Percentiles rank a stretch among this genome's conserved stretches.
Evolutionary conservation across 2,888 invertebrate species (phyloP).

Genomic region (Teleiodes luculella): DNA sequence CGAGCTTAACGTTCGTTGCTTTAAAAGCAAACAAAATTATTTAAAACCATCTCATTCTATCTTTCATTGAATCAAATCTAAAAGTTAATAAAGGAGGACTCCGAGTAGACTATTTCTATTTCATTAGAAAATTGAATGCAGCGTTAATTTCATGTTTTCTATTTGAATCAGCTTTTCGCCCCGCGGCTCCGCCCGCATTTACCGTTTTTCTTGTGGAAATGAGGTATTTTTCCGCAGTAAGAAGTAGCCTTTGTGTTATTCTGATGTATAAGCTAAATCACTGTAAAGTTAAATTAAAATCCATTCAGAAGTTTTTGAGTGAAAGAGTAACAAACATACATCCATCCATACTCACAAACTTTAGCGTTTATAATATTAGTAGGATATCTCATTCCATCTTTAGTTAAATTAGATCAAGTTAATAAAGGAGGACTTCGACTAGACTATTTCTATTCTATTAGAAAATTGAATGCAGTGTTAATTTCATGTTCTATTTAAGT

Average conservation of each 20-base stretch:
- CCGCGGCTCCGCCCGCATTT: no score
- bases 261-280: no score
- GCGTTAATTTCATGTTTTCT: constrained; percentile 2
- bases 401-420: not conserved
- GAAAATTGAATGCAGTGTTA: not conserved
- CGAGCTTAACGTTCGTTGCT: not conserved
- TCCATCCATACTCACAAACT: no score
- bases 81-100: not conserved
- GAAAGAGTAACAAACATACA: no score
- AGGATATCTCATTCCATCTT: not conserved
- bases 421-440: not conserved
- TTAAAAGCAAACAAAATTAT: not conserved
- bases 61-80: not conserved
- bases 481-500: constrained; percentile 5
- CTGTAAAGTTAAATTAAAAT: no score
- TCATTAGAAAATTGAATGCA: not conserved
- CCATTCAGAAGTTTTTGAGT: no score
- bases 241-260: no score
- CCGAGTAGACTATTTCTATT: not conserved
- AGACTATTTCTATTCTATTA: not conserved
- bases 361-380: no score
- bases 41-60: not conserved
- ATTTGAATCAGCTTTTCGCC: no score
- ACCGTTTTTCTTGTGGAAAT: no score
- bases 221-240: no score